Conservation (phyloP, 2,888 invertebrate species). For the Drosophila setosimentum region DNA sequence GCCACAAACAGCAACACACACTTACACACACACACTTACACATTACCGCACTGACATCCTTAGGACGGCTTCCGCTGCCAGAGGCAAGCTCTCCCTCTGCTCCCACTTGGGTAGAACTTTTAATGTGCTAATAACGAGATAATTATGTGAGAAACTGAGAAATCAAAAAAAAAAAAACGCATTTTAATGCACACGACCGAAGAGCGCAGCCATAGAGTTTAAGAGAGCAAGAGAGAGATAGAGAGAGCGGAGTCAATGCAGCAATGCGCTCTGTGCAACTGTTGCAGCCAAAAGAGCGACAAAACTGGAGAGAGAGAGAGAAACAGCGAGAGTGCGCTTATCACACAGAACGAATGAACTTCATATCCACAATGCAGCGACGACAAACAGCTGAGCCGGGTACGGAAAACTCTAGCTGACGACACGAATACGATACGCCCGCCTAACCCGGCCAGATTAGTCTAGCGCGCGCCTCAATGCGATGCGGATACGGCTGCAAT, state of each 20-base stretch:
- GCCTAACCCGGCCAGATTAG: slow-evolving; percentile 61
- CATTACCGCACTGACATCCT: slow-evolving; percentile 32
- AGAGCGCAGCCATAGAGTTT: slow-evolving; percentile 26
- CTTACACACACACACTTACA: slow-evolving; percentile 1
- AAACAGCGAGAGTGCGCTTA: background rate
- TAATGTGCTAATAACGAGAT: slow-evolving; percentile 64
- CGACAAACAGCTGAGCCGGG: slow-evolving; percentile 52
- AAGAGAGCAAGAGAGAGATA: background rate
- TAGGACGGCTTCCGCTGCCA: slow-evolving; percentile 30
- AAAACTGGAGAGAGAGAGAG: background rate
- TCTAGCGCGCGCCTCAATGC: slow-evolving; percentile 71
- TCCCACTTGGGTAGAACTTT: slow-evolving; percentile 27
- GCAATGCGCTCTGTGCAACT: slow-evolving; percentile 40
- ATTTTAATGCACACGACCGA: slow-evolving; percentile 36
- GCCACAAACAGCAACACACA: slow-evolving; percentile 11
- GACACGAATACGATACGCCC: slow-evolving; percentile 14
- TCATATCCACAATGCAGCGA: slow-evolving; percentile 22
- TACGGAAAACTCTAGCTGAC: slow-evolving; percentile 34
- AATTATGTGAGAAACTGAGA: slow-evolving; percentile 57
- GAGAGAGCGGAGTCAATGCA: slow-evolving; percentile 33
- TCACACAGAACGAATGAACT: background rate
- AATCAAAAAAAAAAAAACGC: slow-evolving; percentile 29
- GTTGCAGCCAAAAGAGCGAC: slow-evolving; percentile 27
- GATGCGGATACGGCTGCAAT: slow-evolving; percentile 48
- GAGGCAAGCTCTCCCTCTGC: slow-evolving; percentile 8